Conservation (phyloP, 2,797 vertebrate genomes). For the Sebastes cheni region DNA sequence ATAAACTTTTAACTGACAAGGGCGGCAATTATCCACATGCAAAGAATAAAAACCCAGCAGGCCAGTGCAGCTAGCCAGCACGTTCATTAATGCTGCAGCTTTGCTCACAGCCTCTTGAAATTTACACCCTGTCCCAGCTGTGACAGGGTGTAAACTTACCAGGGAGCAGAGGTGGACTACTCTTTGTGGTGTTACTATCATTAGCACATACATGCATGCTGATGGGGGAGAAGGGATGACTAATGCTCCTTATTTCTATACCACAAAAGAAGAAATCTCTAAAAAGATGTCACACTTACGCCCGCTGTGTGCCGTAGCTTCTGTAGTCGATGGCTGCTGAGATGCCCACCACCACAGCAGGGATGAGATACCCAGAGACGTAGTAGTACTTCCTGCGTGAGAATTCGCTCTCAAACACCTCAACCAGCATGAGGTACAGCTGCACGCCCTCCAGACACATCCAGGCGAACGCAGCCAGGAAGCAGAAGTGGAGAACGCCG, state of each 20-base stretch:
- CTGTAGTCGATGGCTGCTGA: constrained; percentile 96
- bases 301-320: constrained; percentile 94
- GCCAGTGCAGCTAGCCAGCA: constrained; percentile 50
- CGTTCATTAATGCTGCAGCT: constrained; percentile 68
- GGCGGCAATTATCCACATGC: constrained; percentile 72
- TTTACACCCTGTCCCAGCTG: not conserved
- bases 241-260: constrained; percentile 4
- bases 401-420: constrained; percentile 98
- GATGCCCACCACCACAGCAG: constrained; percentile 94
- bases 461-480: constrained; percentile 96
- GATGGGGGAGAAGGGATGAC: not conserved
- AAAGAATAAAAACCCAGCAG: constrained; percentile 61
- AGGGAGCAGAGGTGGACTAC: constrained; percentile 49
- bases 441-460: constrained; percentile 98
- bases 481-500: constrained; percentile 97
- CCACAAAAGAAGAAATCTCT: not conserved
- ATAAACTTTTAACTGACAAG: constrained; percentile 72
- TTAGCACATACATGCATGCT: constrained; percentile 53
- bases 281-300: constrained; percentile 85
- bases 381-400: constrained; percentile 98
- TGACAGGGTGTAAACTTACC: constrained; percentile 72
- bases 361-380: constrained; percentile 94
- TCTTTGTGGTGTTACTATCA: constrained; percentile 69
- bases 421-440: constrained; percentile 97
- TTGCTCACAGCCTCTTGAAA: constrained; percentile 44